Conservation (phyloP, 2,113 vertebrate genomes). For the Crotalus horridus region DNA sequence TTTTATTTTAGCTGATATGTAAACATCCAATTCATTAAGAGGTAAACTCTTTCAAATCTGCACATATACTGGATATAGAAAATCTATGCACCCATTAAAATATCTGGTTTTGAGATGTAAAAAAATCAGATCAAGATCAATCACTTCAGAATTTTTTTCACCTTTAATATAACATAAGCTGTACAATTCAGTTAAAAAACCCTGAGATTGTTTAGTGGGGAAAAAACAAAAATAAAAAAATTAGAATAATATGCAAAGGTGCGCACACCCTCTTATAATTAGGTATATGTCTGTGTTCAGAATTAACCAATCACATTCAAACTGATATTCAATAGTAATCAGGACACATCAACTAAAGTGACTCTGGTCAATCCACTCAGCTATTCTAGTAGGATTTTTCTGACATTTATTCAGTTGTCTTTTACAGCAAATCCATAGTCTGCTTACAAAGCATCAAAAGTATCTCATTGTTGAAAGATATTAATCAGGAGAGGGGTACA, state of each 20-base stretch:
- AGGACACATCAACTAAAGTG: background rate
- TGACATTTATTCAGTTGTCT: background rate
- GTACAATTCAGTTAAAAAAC: background rate
- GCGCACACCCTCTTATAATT: background rate
- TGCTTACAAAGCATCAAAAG: background rate
- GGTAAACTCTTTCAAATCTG: background rate
- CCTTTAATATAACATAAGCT: background rate
- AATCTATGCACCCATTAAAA: background rate
- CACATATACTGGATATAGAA: background rate
- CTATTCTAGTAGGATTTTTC: background rate
- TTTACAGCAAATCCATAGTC: background rate
- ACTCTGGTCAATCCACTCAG: background rate
- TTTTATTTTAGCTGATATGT: background rate
- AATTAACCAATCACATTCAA: background rate
- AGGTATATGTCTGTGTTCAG: background rate
- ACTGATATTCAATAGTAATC: background rate
- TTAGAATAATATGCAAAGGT: background rate
- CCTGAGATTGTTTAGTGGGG: background rate
- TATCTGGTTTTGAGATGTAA: background rate
- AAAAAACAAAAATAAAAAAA: background rate
- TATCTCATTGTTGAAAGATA: background rate
- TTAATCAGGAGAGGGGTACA: background rate
- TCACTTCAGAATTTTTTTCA: background rate
- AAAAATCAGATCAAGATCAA: background rate
- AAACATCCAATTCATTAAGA: background rate